phyloP scores from a whole-genome alignment of 1,140 invertebrate species.

The Proctacanthus coquilletti region DNA sequence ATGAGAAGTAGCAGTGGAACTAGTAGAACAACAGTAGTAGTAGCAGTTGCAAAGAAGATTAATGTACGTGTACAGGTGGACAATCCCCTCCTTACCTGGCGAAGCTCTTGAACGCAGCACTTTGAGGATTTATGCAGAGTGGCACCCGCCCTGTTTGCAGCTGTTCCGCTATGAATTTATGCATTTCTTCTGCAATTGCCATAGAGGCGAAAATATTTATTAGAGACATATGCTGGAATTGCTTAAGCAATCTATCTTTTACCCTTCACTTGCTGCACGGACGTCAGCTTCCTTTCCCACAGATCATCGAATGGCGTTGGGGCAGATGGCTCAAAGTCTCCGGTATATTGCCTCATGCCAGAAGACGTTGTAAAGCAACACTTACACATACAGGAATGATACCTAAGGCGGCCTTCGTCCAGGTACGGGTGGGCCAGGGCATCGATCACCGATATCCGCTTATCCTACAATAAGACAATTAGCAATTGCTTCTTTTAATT shows the following conservation, averaged over 20 bases:
- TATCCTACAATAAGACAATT: constrained; percentile 52
- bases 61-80: too few relatives aligned
- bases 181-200: constrained; percentile 76
- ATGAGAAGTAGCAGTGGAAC: too few relatives aligned
- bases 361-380: constrained; percentile 77
- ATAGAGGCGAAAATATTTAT: neutral
- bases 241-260: constrained; percentile 9
- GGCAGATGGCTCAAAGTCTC: constrained; percentile 85
- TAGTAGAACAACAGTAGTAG: too few relatives aligned
- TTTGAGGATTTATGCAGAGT: constrained; percentile 97
- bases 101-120: constrained; percentile 98
- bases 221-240: neutral
- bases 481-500: neutral
- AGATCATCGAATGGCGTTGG: constrained; percentile 79
- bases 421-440: constrained; percentile 93
- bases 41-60: too few relatives aligned
- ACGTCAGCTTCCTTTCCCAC: constrained; percentile 87
- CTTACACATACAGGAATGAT: constrained; percentile 99
- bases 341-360: constrained; percentile 69
- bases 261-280: constrained; percentile 91
- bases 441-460: constrained; percentile 85
- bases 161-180: constrained; percentile 95
- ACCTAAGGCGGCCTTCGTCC: constrained; percentile 91
- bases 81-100: constrained; percentile 99
- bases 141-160: constrained; percentile 86